Base-by-base conservation (phyloP, 92 coral and sea anemone genomes). In the Epizoanthus stellaris region DNA sequence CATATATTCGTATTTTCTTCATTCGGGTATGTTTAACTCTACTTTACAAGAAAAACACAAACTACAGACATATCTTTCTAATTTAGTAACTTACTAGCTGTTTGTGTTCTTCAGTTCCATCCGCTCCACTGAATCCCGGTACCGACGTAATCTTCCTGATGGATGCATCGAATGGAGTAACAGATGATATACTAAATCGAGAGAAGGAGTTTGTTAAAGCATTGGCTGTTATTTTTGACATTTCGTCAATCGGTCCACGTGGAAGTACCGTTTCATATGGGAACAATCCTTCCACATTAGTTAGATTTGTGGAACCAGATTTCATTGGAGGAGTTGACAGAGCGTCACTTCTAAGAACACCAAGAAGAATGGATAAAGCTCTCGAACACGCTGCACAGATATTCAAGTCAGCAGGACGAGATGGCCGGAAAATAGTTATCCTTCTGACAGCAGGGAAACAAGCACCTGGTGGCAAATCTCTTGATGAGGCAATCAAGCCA, bases 151-250 rank as follows among this genome's bases (percentile, higher is more conserved):
- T 94, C 13, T 91, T 94, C 80, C 54, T 94, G 13, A 70, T 92
- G 61, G 98, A 94, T 86, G 91, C 94, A 16, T 94, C 98, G 3
- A 77, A 92, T 39, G 85, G 81, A 61, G 89, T 90, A 23, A 71
- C 89, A 25, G 34, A 59, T 10, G 53, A 73, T 45, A 70, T 92
- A 42, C 87, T 71, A 47, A 60, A 75, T 53, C 87, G 84, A 38
- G 93, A 90, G 84, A 92, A 94, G 73, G 85, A 85, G 14, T 86
- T 93, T 19, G 84, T 88, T 21, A 93, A 90, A 43, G 34, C 69
- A 10, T 56, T 93, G 58, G 90, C 77, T 2, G 56, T 81, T 40
- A 75, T 85, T 21, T 76, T 87, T n/a, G 80, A 70, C 67, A 79
- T 89, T 19, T 75, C 88, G 53, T 70, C 79, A 72, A 61, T 34